Evolutionary conservation across 2,888 invertebrate genomes (phyloP).

Genomic region (Eremobia ochroleuca): DNA sequence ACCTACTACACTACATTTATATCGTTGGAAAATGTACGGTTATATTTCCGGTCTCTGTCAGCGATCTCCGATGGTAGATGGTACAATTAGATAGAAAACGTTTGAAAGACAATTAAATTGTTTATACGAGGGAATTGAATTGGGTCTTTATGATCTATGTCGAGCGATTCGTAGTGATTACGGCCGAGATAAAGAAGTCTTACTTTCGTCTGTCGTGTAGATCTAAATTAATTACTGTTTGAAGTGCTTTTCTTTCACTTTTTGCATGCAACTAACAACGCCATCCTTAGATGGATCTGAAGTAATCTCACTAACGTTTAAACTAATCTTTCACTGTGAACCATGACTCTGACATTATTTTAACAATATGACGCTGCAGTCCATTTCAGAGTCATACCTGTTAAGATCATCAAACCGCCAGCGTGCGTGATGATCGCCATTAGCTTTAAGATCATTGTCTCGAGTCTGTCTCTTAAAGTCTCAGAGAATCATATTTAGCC

Average conservation of each 20-base stretch:
- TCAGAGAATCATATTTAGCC: conserved; percentile 17
- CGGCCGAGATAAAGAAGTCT: conserved; percentile 42
- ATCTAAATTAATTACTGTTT: conserved; percentile 39
- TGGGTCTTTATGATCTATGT: conserved; percentile 62
- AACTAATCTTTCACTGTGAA: neutral
- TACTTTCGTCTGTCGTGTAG: conserved; percentile 52
- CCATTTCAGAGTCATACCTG: conserved; percentile 23
- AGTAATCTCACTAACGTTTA: conserved; percentile 15
- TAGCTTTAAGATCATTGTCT: conserved; percentile 35
- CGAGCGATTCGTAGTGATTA: conserved; percentile 45
- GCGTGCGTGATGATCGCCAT: conserved; percentile 48
- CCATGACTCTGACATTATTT: conserved; percentile 14
- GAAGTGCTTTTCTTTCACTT: conserved; percentile 47
- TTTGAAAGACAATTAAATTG: conserved; percentile 73
- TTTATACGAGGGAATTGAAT: conserved; percentile 56
- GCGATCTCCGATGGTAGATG: conserved; percentile 77
- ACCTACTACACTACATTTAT: conserved; percentile 33
- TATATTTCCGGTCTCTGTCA: conserved; percentile 70
- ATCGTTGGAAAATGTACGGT: conserved; percentile 67
- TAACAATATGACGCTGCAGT: conserved; percentile 11
- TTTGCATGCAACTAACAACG: conserved; percentile 29
- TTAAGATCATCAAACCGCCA: conserved; percentile 27
- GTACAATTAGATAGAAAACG: conserved; percentile 75
- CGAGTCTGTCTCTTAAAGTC: conserved; percentile 13
- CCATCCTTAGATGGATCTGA: conserved; percentile 17